These are phyloP conservation scores for Caenorhabditis sp. DNA, from an alignment of 2,888 invertebrate species.

Conservation along the genomic window DNA sequence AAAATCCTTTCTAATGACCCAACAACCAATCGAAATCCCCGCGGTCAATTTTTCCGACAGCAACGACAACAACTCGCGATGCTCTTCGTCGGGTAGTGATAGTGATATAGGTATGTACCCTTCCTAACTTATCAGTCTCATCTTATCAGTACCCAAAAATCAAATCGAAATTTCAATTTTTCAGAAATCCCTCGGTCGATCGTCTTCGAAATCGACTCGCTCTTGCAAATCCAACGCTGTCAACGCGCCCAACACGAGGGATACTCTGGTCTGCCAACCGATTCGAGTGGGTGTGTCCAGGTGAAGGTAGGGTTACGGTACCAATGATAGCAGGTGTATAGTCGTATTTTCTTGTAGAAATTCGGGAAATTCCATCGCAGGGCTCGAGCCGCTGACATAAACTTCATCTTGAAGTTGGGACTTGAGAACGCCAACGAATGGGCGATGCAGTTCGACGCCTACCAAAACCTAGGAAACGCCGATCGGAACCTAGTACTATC, in stretches of 20 bases:
- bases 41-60: slow-evolving; percentile 21
- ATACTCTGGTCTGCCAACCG: slow-evolving; percentile 24
- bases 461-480: slow-evolving; percentile 5
- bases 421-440: slow-evolving; percentile 68
- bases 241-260: slow-evolving; percentile 38
- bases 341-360: not conserved
- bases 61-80: no score
- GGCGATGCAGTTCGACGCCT: slow-evolving; percentile 68
- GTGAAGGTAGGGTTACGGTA: slow-evolving; percentile 2
- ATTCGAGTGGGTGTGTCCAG: slow-evolving; percentile 29
- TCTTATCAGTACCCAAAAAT: not conserved
- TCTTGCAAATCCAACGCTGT: slow-evolving; percentile 27
- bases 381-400: slow-evolving; percentile 69
- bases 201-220: slow-evolving; percentile 26
- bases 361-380: slow-evolving; percentile 51
- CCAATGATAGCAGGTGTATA: no score
- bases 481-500: slow-evolving; percentile 66
- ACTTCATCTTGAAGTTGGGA: slow-evolving; percentile 67
- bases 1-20: slow-evolving; percentile 16
- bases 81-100: slow-evolving; percentile 25
- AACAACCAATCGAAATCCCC: not conserved
- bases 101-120: slow-evolving; percentile 25
- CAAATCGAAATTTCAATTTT: not conserved
- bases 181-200: not conserved
- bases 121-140: not conserved